Evolutionary conservation across 92 coral and sea anemone species (phyloP).

Genomic region (Meandrina meandrites): DNA sequence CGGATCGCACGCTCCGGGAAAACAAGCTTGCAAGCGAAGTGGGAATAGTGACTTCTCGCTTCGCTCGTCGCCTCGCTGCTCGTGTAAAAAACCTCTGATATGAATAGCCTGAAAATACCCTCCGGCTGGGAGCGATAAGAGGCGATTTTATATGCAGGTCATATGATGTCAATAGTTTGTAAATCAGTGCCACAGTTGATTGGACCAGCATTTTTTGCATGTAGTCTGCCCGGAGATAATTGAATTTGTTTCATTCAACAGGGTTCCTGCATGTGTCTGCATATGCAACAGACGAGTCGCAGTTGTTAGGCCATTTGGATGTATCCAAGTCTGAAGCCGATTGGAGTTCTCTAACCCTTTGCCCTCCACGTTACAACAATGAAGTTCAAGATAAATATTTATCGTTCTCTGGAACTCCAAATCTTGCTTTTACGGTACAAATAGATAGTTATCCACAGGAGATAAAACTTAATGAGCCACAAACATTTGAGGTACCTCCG

Average conservation of each 20-base stretch:
- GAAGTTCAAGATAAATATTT: constrained; percentile 22
- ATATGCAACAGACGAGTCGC: constrained; percentile 13
- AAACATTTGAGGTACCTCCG: constrained; percentile 2
- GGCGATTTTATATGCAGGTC: too few relatives aligned
- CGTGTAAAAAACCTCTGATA: too few relatives aligned
- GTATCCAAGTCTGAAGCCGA: constrained; percentile 11
- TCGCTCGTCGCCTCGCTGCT: too few relatives aligned
- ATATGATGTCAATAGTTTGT: too few relatives aligned
- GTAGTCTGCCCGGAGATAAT: not conserved
- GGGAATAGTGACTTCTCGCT: too few relatives aligned
- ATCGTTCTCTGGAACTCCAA: constrained; percentile 63
- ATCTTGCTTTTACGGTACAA: constrained; percentile 43
- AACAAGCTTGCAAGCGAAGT: too few relatives aligned
- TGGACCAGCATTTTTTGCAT: not conserved
- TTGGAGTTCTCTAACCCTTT: constrained; percentile 17
- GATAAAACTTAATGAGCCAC: constrained; percentile 13
- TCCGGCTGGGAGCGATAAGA: too few relatives aligned
- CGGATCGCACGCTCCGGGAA: too few relatives aligned
- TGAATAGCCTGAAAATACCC: too few relatives aligned
- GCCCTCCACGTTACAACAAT: constrained; percentile 6
- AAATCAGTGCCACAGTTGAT: too few relatives aligned
- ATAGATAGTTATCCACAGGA: constrained; percentile 8
- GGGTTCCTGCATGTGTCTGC: not conserved
- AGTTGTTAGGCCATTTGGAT: not conserved
- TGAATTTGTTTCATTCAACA: not conserved